A percentile compares a stretch with the other conserved stretches of the same genome.
Evolutionary conservation across 2,797 vertebrate genomes (phyloP).

Genomic region (Etheostoma nigrum): DNA sequence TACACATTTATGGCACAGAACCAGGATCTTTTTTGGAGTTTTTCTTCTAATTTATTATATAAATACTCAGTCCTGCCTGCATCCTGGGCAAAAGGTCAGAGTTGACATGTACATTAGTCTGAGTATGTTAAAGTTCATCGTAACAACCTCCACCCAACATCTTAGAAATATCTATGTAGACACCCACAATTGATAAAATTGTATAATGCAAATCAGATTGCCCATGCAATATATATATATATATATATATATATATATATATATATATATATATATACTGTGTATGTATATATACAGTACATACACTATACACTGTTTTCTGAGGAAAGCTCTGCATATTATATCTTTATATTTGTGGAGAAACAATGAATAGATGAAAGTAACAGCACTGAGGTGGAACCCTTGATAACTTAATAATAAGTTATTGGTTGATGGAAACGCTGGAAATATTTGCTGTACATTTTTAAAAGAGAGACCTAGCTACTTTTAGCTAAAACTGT

Average conservation of each 20-base stretch:
- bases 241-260: no score
- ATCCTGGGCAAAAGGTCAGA: not conserved
- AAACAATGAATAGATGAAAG: slow-evolving; percentile 26
- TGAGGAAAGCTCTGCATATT: no score
- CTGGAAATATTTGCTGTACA: not conserved
- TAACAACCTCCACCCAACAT: not conserved
- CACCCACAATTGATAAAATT: not conserved
- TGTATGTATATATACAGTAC: no score
- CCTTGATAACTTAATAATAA: not conserved
- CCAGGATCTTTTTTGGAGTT: slow-evolving; percentile 7
- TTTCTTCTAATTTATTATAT: slow-evolving; percentile 10
- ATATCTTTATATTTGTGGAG: slow-evolving; percentile 1
- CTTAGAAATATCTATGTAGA: not conserved
- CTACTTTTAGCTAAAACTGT: not conserved
- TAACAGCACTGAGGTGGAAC: slow-evolving; percentile 21
- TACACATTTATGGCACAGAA: not conserved
- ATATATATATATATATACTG: no score
- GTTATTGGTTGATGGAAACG: not conserved
- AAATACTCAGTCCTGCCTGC: not conserved
- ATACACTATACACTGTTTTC: no score
- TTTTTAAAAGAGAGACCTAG: not conserved
- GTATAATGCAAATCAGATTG: not conserved
- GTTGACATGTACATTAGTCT: not conserved
- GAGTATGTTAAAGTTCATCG: not conserved
- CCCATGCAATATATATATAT: not conserved